Evolutionary conservation across 2,888 invertebrate species (phyloP).

Genomic region (Slavum lentiscoides): DNA sequence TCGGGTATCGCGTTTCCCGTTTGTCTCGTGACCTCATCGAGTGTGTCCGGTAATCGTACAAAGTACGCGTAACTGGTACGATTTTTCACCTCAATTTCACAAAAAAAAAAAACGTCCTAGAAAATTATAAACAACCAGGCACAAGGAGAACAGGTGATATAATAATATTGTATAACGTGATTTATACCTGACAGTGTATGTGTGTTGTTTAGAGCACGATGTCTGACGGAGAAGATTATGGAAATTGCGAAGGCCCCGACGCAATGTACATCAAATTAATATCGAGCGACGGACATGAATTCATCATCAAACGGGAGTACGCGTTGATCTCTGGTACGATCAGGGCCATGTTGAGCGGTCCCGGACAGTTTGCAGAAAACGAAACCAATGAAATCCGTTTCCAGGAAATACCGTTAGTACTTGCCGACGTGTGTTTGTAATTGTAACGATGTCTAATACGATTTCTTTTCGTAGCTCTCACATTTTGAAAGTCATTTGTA

Average conservation of each 20-base stretch:
- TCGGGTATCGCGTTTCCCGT: no score
- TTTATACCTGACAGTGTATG: no score
- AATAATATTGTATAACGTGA: not conserved
- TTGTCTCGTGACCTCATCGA: no score
- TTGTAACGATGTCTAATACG: not conserved
- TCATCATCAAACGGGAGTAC: constrained; percentile 95
- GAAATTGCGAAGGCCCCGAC: constrained; percentile 96
- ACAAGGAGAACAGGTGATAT: not conserved
- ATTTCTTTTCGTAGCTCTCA: constrained; percentile 73
- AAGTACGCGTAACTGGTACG: no score
- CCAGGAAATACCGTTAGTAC: constrained; percentile 93
- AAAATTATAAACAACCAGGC: not conserved
- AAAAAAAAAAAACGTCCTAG: not conserved
- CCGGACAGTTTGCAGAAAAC: constrained; percentile 97
- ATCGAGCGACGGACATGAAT: constrained; percentile 79
- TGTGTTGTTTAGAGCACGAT: not conserved
- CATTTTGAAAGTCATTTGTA: constrained; percentile 97
- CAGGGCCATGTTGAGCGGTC: constrained; percentile 97
- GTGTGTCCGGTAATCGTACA: no score
- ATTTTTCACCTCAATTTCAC: not conserved
- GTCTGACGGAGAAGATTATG: constrained; percentile 64
- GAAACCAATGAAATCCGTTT: constrained; percentile 99
- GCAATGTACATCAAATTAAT: constrained; percentile 67
- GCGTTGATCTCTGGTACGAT: constrained; percentile 98
- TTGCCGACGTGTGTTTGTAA: not conserved